phyloP scores from a whole-genome alignment of 2,888 invertebrate genomes.

The Aplocera efformata region DNA sequence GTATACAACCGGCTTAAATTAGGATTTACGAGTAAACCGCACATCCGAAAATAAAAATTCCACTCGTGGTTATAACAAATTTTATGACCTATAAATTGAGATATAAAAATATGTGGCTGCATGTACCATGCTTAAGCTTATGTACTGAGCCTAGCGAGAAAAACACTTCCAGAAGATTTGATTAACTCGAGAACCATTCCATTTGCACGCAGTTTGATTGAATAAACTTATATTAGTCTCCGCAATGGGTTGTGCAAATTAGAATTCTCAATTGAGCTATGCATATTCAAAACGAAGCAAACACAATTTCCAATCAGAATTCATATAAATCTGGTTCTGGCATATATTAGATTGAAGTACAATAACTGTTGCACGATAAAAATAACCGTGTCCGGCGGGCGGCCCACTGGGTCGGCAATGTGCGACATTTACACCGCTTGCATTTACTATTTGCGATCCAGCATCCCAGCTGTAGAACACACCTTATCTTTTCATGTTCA shows the following conservation, averaged over 20 bases:
- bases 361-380: constrained; percentile 53
- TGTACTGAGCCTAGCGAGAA: background rate
- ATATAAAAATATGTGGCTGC: constrained; percentile 7
- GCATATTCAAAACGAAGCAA: no score
- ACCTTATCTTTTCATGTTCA: constrained; percentile 9
- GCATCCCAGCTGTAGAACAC: constrained; percentile 38
- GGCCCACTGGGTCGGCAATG: constrained; percentile 32
- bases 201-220: no score
- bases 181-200: no score
- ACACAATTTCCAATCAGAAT: constrained; percentile 50
- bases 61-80: constrained; percentile 24
- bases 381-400: constrained; percentile 50
- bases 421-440: constrained; percentile 68
- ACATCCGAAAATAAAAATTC: constrained; percentile 24
- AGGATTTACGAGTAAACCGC: constrained; percentile 20
- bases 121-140: constrained; percentile 1
- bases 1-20: background rate
- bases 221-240: no score
- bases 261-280: no score
- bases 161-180: no score
- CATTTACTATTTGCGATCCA: constrained; percentile 68
- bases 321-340: constrained; percentile 56
- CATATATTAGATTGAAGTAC: constrained; percentile 55
- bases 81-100: constrained; percentile 19
- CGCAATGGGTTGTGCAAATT: no score